These are phyloP conservation scores for Bufo bufo DNA, from an alignment of 2,113 vertebrate genomes.

Conservation along the genomic window DNA sequence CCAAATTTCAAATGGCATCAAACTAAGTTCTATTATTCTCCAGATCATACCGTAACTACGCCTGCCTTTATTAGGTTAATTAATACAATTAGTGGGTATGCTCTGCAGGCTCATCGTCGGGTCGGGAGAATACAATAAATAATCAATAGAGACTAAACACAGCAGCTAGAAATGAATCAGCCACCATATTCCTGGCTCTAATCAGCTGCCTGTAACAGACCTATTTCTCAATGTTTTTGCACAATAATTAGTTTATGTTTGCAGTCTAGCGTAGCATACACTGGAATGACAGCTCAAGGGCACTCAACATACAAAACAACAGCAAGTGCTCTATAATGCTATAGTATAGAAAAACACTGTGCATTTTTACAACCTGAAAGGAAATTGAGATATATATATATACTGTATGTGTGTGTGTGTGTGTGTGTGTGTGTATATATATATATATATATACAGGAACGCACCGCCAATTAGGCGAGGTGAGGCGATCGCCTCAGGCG, in stretches of 20 bases:
- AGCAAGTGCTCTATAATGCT: background rate
- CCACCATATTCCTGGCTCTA: conserved; percentile 36
- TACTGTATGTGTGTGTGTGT: too few species aligned
- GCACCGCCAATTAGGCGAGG: too few species aligned
- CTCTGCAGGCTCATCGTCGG: conserved; percentile 29
- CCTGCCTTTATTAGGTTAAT: conserved; percentile 59
- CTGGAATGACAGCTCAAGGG: conserved; percentile 47
- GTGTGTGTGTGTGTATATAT: too few species aligned
- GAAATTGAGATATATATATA: too few species aligned
- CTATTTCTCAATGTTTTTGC: conserved; percentile 44
- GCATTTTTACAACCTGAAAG: background rate
- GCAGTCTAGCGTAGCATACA: conserved; percentile 18
- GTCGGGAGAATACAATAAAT: conserved; percentile 34
- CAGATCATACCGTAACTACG: background rate
- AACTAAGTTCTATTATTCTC: conserved; percentile 40
- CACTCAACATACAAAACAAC: conserved; percentile 18
- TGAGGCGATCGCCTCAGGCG: too few species aligned
- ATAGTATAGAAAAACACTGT: background rate
- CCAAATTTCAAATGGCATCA: conserved; percentile 53
- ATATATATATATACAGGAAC: too few species aligned
- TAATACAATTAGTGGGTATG: conserved; percentile 56
- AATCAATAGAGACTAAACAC: conserved; percentile 47
- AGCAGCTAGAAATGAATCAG: conserved; percentile 31
- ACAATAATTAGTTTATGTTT: conserved; percentile 45
- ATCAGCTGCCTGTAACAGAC: conserved; percentile 23